Evolutionary conservation across 1,140 invertebrate species (phyloP).

Genomic region (Pseudomyrmex pallidus): DNA sequence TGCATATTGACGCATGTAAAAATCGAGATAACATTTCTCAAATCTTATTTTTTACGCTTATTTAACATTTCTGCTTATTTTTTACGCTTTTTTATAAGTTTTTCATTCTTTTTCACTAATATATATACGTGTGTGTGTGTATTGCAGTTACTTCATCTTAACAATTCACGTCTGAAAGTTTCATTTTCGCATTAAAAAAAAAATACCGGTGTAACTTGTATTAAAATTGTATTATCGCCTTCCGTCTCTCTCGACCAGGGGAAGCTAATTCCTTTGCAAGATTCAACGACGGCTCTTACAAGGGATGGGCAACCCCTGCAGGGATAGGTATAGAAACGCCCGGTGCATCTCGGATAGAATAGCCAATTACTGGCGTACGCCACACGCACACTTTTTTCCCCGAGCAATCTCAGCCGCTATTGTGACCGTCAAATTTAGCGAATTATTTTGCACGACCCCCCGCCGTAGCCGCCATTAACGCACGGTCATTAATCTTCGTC

Average conservation of each 20-base stretch:
- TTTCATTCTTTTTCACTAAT: too few species aligned
- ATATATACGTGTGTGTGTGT: too few species aligned
- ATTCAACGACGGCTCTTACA: slow-evolving; percentile 30
- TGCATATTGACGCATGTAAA: too few species aligned
- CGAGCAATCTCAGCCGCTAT: slow-evolving; percentile 57
- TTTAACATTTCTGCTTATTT: too few species aligned
- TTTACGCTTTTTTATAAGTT: too few species aligned
- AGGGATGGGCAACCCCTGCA: neutral
- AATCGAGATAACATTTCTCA: too few species aligned
- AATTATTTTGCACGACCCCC: slow-evolving; percentile 70
- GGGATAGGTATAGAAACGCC: neutral
- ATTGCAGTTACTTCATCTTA: too few species aligned
- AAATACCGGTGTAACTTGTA: too few species aligned
- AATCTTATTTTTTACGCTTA: too few species aligned
- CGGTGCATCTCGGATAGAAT: slow-evolving; percentile 62
- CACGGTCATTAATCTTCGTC: slow-evolving; percentile 70
- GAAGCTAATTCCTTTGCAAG: slow-evolving; percentile 47
- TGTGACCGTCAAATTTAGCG: slow-evolving; percentile 74
- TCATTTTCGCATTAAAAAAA: too few species aligned
- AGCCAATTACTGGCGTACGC: slow-evolving; percentile 70
- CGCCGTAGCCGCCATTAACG: slow-evolving; percentile 22
- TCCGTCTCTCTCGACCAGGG: neutral
- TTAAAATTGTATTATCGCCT: neutral
- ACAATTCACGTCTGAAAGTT: too few species aligned
- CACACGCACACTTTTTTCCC: slow-evolving; percentile 29